Base-by-base conservation (phyloP, 2,888 invertebrate genomes). In the Iphiclides podalirius region DNA sequence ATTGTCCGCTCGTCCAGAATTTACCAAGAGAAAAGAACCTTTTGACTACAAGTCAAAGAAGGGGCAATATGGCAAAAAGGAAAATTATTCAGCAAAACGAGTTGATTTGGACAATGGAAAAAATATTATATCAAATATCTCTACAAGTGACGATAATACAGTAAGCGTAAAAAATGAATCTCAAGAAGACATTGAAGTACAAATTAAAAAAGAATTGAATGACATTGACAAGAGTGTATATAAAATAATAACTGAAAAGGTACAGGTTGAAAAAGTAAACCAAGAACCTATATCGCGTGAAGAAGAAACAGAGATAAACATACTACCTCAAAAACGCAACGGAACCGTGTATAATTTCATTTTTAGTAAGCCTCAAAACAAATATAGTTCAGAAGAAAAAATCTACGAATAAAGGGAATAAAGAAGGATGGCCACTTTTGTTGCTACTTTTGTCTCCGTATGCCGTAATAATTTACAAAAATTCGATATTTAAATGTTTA, bases 31-130 rank as follows among this genome's bases (percentile, higher is more conserved):
- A 47, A 66, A 63, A 47, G 53, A 58, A 44, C 31, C 52, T 23
- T 60, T 62, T 52, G 70, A 74, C 50, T 72, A 69, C 33, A 66
- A 63, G 52, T 55, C 66, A 15, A 69, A 65, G 48, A 64, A 51
- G 31, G 59, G 51, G 14, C 63, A 68, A 53, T 70, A 67, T 47
- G 62, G 56, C 39, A 67, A 70, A 41, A 63, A 64, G 48, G 47
- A 54, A 35, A 53, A 64, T 12, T 61, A 60, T 54, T 34, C 52
- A 16, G 34, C 33, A n/a, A 60, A 56, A 52, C 50, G 39, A 54
- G 47, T 41, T n/a, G 51, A 53, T 28, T 52, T 55, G 11, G 56
- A 58, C 4, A 47, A 46, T 23, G 36, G 23, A 4, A 48, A 33
- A 16, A 34, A 51, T 34, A 44, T 41, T 9, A 37, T 44, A 28